Base-by-base conservation (phyloP, 2,113 vertebrate species). In the Rafetus swinhoei region DNA sequence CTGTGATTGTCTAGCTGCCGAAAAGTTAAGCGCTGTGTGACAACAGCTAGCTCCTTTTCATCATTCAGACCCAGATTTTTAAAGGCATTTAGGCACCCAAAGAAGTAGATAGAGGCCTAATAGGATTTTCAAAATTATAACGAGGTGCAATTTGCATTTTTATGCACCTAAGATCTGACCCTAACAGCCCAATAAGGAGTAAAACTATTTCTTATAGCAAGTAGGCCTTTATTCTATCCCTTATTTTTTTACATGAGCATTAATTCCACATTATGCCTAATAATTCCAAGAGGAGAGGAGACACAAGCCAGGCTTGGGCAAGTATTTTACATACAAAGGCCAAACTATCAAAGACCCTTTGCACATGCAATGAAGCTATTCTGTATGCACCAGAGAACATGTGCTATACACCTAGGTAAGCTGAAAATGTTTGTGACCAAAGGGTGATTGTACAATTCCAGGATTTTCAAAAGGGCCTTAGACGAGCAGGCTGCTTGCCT, bases 401-500 rank as follows among this genome's bases (percentile, higher is more conserved):
- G 3, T 1, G 27, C 22, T n/a, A 65, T 45, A 39, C 9, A 55
- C 25, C 1, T 0, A 76, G 50, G 18, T 25, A 79, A 74, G 24
- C 45, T 52, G 32, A 57, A 89, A 88, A 85, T n/a, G 6, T 8
- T 53, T 81, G 18, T 88, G 74, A 35, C 16, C 56, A 22, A 24
- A 76, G 32, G 72, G 2, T 27, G 60, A 79, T 6, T 57, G 79
- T 65, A 25, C 39, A 32, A 35, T 54, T 45, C 25, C 5, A 83
- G 50, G 12, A 24, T 39, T 45, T 77, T 16, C 22, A 21, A 77
- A 39, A 90, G 45, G 22, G 2, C 52, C 89, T 65, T 35, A 84
- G 65, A 11, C 13, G 6, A 0, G 0, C 29, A 57, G 19, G 16
- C 8, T 80, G 18, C 35, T 52, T 39, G 29, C 59, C 21, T 86